Evolutionary conservation across 2,113 vertebrate species (phyloP).

Genomic region (Eurystomus gularis): DNA sequence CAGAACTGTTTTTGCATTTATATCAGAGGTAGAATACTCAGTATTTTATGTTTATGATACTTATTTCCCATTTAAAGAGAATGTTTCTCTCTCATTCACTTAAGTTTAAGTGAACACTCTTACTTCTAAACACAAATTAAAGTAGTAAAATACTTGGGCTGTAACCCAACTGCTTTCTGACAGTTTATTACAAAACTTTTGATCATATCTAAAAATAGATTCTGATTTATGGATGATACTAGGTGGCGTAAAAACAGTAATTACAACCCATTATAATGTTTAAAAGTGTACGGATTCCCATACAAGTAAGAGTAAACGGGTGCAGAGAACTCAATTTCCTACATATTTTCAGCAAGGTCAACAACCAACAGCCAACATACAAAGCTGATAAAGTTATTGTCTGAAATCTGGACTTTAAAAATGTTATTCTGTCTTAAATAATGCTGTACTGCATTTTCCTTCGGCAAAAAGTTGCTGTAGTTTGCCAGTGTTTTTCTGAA

Average conservation of each 20-base stretch:
- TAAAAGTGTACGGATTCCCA: neutral
- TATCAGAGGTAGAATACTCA: neutral
- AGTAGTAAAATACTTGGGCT: neutral
- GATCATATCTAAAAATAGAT: neutral
- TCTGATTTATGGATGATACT: neutral
- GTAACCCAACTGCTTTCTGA: neutral
- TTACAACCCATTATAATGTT: neutral
- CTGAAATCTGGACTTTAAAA: neutral
- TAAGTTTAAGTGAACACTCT: neutral
- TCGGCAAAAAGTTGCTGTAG: neutral
- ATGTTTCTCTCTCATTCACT: neutral
- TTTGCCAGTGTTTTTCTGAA: neutral
- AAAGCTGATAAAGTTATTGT: neutral
- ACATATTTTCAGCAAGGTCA: neutral
- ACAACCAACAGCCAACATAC: neutral
- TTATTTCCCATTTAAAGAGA: neutral
- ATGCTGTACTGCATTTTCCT: neutral
- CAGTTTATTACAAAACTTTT: neutral
- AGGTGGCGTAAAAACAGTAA: neutral
- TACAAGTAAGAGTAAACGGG: neutral
- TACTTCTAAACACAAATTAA: neutral
- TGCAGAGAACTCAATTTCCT: neutral
- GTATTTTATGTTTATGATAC: neutral
- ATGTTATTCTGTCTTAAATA: neutral
- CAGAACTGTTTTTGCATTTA: neutral